Conservation (phyloP, 2,888 invertebrate genomes). For the Apamea sordens region DNA sequence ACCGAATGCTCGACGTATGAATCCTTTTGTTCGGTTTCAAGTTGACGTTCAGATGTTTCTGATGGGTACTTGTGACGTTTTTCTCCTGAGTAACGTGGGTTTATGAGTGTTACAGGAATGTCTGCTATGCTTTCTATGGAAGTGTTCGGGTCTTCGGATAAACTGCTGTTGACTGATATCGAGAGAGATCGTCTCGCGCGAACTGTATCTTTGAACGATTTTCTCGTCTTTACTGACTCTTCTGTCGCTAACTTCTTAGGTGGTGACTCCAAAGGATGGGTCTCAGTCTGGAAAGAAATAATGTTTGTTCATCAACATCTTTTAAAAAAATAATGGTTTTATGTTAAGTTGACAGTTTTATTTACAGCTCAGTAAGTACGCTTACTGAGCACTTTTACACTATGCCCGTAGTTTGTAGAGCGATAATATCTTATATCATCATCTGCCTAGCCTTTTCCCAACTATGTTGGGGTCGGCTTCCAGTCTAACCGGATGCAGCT, state of each 20-base stretch:
- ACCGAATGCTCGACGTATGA: slow-evolving; percentile 25
- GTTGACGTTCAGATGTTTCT: slow-evolving; percentile 15
- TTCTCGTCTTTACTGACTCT: slow-evolving; percentile 72
- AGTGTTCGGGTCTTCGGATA: slow-evolving; percentile 85
- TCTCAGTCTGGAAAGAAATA: slow-evolving; percentile 72
- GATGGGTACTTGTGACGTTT: slow-evolving; percentile 51
- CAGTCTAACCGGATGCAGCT: too few species aligned
- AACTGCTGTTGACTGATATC: slow-evolving; percentile 85
- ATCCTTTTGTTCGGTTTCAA: slow-evolving; percentile 9
- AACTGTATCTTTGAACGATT: slow-evolving; percentile 83
- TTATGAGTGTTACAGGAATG: slow-evolving; percentile 84
- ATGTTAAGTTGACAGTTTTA: neutral
- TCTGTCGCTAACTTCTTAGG: slow-evolving; percentile 82
- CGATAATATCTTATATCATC: neutral
- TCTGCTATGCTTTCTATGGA: slow-evolving; percentile 87
- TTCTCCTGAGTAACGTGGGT: slow-evolving; percentile 80
- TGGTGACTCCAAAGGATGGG: slow-evolving; percentile 80
- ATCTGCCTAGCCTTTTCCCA: too few species aligned
- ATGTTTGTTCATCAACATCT: neutral
- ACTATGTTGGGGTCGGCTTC: too few species aligned
- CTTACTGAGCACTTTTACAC: neutral
- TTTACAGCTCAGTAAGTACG: neutral
- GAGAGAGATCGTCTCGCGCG: slow-evolving; percentile 83
- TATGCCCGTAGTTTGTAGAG: neutral
- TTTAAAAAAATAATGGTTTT: neutral